phyloP scores from a whole-genome alignment of 2,888 invertebrate genomes.

The Nomada flava region DNA sequence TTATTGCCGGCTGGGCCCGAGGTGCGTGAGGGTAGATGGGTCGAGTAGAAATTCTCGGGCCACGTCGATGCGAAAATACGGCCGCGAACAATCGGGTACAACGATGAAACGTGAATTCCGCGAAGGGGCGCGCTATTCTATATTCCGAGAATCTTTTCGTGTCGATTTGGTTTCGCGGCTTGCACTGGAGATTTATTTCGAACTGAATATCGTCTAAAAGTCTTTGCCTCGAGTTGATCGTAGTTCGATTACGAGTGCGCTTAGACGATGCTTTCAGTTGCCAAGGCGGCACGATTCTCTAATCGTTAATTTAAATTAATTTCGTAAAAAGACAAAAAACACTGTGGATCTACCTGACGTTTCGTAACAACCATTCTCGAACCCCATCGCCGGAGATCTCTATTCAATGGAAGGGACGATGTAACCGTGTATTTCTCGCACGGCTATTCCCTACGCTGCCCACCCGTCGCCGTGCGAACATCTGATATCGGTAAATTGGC shows the following conservation, averaged over 20 bases:
- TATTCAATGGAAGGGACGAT: conserved; percentile 7
- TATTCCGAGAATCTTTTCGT: background rate
- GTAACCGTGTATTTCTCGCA: conserved; percentile 21
- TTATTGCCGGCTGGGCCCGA: conserved; percentile 29
- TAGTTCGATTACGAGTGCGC: background rate
- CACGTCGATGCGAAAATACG: conserved; percentile 47
- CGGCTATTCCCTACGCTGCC: conserved; percentile 21
- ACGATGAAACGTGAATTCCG: conserved; percentile 27
- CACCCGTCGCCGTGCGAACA: conserved; percentile 40
- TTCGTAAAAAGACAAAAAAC: background rate
- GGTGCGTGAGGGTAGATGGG: conserved; percentile 21
- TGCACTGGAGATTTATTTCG: background rate
- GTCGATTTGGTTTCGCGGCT: background rate
- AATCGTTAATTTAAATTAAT: background rate
- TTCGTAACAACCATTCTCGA: conserved; percentile 20
- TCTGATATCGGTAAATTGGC: conserved; percentile 45
- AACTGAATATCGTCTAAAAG: too few species aligned
- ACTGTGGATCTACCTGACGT: background rate
- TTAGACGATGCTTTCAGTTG: background rate
- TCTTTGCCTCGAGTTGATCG: background rate
- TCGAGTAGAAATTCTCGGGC: conserved; percentile 7
- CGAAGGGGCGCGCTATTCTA: background rate
- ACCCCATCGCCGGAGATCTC: conserved; percentile 10
- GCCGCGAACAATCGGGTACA: conserved; percentile 20
- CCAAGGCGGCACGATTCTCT: background rate